Evolutionary conservation across 2,797 vertebrate species (phyloP), one percentile per base, ranked within the genome.

Genomic region (Leptodactylus fallax): DNA sequence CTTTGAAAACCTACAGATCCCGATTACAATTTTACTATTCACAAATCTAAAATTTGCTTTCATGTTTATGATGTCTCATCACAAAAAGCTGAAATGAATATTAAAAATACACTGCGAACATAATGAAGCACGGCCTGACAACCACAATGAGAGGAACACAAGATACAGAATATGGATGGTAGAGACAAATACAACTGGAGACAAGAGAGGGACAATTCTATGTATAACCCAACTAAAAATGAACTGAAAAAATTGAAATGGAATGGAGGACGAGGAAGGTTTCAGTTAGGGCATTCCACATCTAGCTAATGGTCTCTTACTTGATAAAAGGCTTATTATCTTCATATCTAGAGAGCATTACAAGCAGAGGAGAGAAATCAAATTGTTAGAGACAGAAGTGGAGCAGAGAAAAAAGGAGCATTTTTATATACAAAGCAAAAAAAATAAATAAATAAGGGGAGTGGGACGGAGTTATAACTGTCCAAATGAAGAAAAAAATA

Each of bases 261-360:
- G 93, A 95, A 95, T 96, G 94, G 94, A 92, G 93, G 94, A 94
- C 93, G 91, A 92, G 91, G 91, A 91, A 91, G 91, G 92, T 93
- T 95, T 93, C 93, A 90, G 92, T 94, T 93, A 94, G 94, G 95
- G 95, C 95, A 96, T 95, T 94, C 94, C 95, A 96, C 93, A 96
- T 97, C 96, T 97, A 96, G 96, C 97, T 97, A 96, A 95, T 96
- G 96, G 83, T 85, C 96, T 96, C 98, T 99, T 99, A 99, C 98
- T 99, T 99, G 98, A 99, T 98, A 97, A 99, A 99, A 95, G 95
- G 97, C 97, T 99, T 99, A 99, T 99, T 99, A 99, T 99, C 98
- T 98, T 99, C 98, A 99, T 99, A 99, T 97, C 98, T 99, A 99
- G 97, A 97, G 95, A 98, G 97, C 97, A 96, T 97, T 97, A 98